Base-by-base conservation (phyloP, 2,113 vertebrate genomes). In the Hemibagrus wyckioides region DNA sequence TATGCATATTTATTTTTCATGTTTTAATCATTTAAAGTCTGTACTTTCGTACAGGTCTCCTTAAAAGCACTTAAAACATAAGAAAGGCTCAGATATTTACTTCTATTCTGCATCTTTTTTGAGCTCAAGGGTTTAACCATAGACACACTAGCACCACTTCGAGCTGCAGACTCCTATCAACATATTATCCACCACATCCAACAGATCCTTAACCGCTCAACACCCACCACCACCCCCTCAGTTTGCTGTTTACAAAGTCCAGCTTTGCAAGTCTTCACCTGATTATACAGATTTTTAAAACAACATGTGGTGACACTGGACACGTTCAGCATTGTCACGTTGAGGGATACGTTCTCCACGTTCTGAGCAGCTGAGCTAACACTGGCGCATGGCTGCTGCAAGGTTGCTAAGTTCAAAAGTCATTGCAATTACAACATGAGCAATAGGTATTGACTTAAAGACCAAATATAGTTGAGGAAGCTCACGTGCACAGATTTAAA, bases 321-420 rank as follows among this genome's bases (percentile, higher is more conserved):
- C 84, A 89, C 50, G 75, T 86, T 85, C 76, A 80, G 83, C 69
- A 56, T 77, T 82, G 52, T 79, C 76, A 80, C 69, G 83, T 28
- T 52, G n/a, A 30, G 63, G 73, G 80, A 76, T 57, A 30, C n/a
- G 5, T 85, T 57, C 6, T 65, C 39, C 61, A 44, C n/a, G 23
- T 52, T 63, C 82, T 59, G 8, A 83, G 63, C 88, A 91, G 90
- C 88, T 89, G 88, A 85, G 82, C 88, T 79, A 89, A 91, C 88
- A 90, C 80, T 86, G 59, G 69, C 80, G 30, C 71, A 28, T 28
- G 39, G 48, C 86, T 9, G 89, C 83, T 56, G 67, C n/a, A 25
- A 56, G 25, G 76, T 86, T 69, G 63, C 5, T 71, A 82, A 73
- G 90, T 77, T 88, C 84, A 89, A 84, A 86, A 76, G 30, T 50